Evolutionary conservation across 2,888 invertebrate genomes (phyloP).

Genomic region (Lacanobia wlatinum): DNA sequence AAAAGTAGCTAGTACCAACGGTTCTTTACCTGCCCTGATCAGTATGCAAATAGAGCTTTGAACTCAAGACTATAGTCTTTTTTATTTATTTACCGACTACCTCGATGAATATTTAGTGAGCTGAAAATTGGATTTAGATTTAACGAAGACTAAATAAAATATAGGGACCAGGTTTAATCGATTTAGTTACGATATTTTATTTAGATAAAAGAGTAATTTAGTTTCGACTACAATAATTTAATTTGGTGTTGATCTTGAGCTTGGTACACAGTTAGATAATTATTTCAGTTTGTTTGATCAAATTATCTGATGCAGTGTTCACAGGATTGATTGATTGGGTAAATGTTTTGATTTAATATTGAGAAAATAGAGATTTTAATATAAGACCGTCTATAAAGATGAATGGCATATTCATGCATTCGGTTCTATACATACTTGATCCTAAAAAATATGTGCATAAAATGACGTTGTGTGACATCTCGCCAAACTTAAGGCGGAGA

Average conservation of each 20-base stretch:
- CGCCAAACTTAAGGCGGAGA: too few species aligned
- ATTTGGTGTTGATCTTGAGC: background rate
- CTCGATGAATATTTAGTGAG: constrained; percentile 42
- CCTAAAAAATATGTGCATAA: too few species aligned
- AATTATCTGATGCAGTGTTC: background rate
- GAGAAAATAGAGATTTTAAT: background rate
- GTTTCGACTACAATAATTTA: background rate
- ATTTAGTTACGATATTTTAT: constrained; percentile 18
- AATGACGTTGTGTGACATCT: too few species aligned
- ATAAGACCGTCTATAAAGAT: background rate
- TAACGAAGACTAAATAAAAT: constrained; percentile 26
- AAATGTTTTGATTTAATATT: constrained; percentile 10
- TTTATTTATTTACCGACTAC: constrained; percentile 24
- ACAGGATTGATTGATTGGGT: constrained; percentile 8
- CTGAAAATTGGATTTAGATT: constrained; percentile 29
- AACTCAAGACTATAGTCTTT: constrained; percentile 5
- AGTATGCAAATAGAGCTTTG: constrained; percentile 39
- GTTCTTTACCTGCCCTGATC: background rate
- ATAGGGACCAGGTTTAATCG: constrained; percentile 8
- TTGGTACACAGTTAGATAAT: constrained; percentile 14
- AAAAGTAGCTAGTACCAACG: background rate
- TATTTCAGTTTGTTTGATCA: constrained; percentile 15
- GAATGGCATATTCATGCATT: background rate
- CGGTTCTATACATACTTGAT: background rate
- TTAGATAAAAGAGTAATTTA: background rate